Evolutionary conservation across 2,888 invertebrate genomes (phyloP), one percentile per base, ranked within the genome.

Genomic region (Oegoconia quadripuncta): DNA sequence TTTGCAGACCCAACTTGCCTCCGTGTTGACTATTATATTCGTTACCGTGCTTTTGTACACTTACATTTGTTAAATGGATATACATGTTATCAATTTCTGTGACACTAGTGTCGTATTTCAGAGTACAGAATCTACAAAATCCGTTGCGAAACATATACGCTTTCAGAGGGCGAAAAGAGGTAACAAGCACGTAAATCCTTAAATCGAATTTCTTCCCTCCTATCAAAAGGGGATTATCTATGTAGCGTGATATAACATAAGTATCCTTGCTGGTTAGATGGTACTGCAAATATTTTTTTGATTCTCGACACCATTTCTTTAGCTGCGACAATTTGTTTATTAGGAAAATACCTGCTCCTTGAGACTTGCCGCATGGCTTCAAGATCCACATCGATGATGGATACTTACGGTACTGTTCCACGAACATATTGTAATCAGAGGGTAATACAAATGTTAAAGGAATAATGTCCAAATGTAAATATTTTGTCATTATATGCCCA

Each of bases 191-290:
- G 74, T 97, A 97, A 32, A 97, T 87, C 49, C 97, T 90, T 44
- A 97, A 89, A 84, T 97, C 97, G 78, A 97, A 97, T 79, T 97
- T 97, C 78, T 97, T 97, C 2, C 97, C 97, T 32, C 97, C 97
- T 66, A 97, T 97, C 54, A 97, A 81, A 35, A 97, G 83, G 3
- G 97, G 97, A 87, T 97, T 97, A 64, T 96, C 96, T 49, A 97
- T 97, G 71, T 97, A 97, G 86, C 94, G 93, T 11, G 97, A 97
- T 69, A 97, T 97, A 22, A 97, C 97, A 70, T 97, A 97, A 41
- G 94, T 94, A 74, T 96, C 96, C 73, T 95, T 96, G 20, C 92
- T 91, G 29, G 68, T 64, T 30, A 94, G 88, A 61, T 94, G 93
- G 8, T 93, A 94, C 75, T 95, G 94, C 63, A 95, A 93, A 3